phyloP scores from a whole-genome alignment of 2,797 vertebrate genomes.

The Propithecus perrieri region DNA sequence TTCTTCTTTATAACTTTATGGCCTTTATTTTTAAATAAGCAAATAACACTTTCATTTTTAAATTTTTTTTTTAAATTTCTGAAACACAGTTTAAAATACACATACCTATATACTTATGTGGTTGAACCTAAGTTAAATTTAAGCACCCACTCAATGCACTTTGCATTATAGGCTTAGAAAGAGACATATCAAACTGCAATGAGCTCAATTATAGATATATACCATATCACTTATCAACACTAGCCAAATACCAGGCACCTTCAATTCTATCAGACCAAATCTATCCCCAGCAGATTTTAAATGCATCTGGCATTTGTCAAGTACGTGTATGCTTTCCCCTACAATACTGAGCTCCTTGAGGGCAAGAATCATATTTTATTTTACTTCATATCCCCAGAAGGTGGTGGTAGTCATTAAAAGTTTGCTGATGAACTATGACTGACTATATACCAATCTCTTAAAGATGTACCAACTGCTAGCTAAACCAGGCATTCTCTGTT shows the following conservation, averaged over 20 bases:
- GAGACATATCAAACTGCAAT: slow-evolving; percentile 29
- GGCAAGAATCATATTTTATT: background rate
- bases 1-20: slow-evolving; percentile 35
- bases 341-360: background rate
- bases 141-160: slow-evolving; percentile 12
- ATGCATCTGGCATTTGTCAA: slow-evolving; percentile 47
- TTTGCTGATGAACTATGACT: background rate
- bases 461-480: background rate
- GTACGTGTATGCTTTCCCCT: background rate
- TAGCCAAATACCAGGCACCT: background rate
- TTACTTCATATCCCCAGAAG: background rate
- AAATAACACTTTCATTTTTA: slow-evolving; percentile 4
- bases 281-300: slow-evolving; percentile 4
- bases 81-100: slow-evolving; percentile 44
- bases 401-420: slow-evolving; percentile 16
- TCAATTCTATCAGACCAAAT: slow-evolving; percentile 39
- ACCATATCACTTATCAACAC: slow-evolving; percentile 14
- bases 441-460: slow-evolving; percentile 23
- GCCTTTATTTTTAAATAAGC: slow-evolving; percentile 37
- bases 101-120: background rate
- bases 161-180: slow-evolving; percentile 39
- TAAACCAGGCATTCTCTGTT: background rate
- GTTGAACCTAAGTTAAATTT: slow-evolving; percentile 40
- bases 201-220: slow-evolving; percentile 24
- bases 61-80: background rate